Evolutionary conservation across 2,888 invertebrate genomes (phyloP).

Genomic region (Theretra japonica): DNA sequence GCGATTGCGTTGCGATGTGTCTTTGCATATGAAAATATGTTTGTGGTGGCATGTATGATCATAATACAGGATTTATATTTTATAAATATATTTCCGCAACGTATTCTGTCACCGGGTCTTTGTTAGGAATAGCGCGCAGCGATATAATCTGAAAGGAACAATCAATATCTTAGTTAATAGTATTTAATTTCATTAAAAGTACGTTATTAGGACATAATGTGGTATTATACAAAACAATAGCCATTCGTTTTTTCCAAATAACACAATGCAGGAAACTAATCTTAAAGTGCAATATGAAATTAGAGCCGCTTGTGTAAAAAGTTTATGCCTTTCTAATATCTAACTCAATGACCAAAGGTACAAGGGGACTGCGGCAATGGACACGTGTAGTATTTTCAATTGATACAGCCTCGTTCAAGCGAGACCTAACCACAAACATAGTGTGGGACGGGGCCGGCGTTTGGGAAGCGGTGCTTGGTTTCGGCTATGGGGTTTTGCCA

Average conservation of each 20-base stretch:
- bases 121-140: constrained; percentile 43
- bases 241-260: constrained; percentile 22
- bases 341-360: constrained; percentile 53
- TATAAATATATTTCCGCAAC: constrained; percentile 14
- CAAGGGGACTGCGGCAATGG: constrained; percentile 50
- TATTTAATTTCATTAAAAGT: neutral
- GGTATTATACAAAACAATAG: constrained; percentile 15
- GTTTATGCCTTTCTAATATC: constrained; percentile 71
- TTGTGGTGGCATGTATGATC: constrained; percentile 24
- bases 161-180: constrained; percentile 7
- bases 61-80: constrained; percentile 22
- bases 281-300: constrained; percentile 46
- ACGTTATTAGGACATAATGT: neutral
- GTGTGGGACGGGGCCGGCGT: neutral
- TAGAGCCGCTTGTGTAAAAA: constrained; percentile 50
- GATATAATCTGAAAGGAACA: constrained; percentile 46
- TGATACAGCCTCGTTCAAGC: constrained; percentile 31
- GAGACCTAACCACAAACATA: constrained; percentile 18
- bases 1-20: constrained; percentile 74
- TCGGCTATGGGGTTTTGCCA: neutral
- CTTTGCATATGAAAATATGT: constrained; percentile 30
- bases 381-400: constrained; percentile 47
- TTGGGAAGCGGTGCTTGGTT: neutral
- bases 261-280: constrained; percentile 39
- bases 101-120: constrained; percentile 13